Conservation (phyloP, 2,888 invertebrate genomes). For the Anoncus sp. region DNA sequence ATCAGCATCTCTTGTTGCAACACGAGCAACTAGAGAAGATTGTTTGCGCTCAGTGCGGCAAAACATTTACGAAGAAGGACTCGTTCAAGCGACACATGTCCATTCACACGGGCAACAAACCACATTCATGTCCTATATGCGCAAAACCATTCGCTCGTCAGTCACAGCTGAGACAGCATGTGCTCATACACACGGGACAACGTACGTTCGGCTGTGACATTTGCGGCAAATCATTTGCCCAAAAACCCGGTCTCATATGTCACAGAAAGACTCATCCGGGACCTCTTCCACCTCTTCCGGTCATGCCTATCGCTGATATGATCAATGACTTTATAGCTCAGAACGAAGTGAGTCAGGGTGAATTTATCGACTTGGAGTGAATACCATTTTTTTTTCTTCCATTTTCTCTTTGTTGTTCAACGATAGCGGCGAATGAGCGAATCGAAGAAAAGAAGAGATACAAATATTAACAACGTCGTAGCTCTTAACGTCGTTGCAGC, state of each 20-base stretch:
- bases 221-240: slow-evolving; percentile 81
- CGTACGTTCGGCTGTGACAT: slow-evolving; percentile 81
- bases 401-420: slow-evolving; percentile 1
- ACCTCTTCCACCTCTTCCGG: slow-evolving; percentile 79
- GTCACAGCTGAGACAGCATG: slow-evolving; percentile 80
- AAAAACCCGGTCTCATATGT: slow-evolving; percentile 81
- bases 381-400: not conserved
- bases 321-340: slow-evolving; percentile 80
- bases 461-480: too few species aligned
- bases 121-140: slow-evolving; percentile 80
- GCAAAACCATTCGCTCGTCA: slow-evolving; percentile 79
- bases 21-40: slow-evolving; percentile 81
- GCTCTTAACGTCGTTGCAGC: too few species aligned
- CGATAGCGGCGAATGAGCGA: not conserved
- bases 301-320: slow-evolving; percentile 81
- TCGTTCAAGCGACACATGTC: slow-evolving; percentile 82
- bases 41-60: slow-evolving; percentile 81
- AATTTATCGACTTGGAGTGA: slow-evolving; percentile 46
- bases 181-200: slow-evolving; percentile 81
- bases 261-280: slow-evolving; percentile 82
- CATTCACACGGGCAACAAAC: slow-evolving; percentile 80
- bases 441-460: too few species aligned
- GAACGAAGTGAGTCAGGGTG: slow-evolving; percentile 56
- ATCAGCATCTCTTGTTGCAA: slow-evolving; percentile 80
- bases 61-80: slow-evolving; percentile 81